Evolutionary conservation across 2,797 vertebrate genomes (phyloP), one percentile per base, ranked within the genome.

Genomic region (Anas flavirostris): DNA sequence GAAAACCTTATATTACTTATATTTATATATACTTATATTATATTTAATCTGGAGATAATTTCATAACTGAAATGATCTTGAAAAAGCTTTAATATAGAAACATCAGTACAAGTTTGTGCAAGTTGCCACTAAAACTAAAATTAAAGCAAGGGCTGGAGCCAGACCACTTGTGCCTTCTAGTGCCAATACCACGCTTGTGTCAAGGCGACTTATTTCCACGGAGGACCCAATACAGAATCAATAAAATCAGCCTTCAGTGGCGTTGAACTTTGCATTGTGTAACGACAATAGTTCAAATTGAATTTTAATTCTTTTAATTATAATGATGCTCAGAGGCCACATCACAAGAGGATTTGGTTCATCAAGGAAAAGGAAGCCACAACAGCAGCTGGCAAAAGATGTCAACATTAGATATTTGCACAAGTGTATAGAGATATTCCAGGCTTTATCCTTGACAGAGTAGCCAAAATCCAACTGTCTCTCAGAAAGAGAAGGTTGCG

Each of bases 271-370:
- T 95, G 94, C 95, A 93, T 93, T 95, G 94, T 90, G 77, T 46
- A 95, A 88, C 26, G 33, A 93, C 95, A 94, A 96, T 76, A 59
- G 90, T 90, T 90, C 93, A 93, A 95, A 97, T 93, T 94, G 95
- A 95, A 95, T 95, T 95, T 94, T 94, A 95, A 94, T 96, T 96
- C 81, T 96, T 95, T 93, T 94, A 84, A 96, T 96, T 93, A 94
- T 70, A 93, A 77, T 2, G 37, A 88, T 1, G 2, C 95, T 88
- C 93, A 66, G 75, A 94, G 91, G 92, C 95, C 91, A 94, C 86
- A 80, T 90, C 95, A 88, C 78, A 13, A 11, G 81, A 96, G 95
- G 88, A 90, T 94, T 94, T 93, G 88, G 91, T 78, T 88, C 94
- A 81, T 91, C 86, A 75, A 93, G 81, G 81, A 86, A 64, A 87